Evolutionary conservation across 2,888 invertebrate genomes (phyloP), one percentile per base, ranked within the genome.

Genomic region (Spodoptera picta): DNA sequence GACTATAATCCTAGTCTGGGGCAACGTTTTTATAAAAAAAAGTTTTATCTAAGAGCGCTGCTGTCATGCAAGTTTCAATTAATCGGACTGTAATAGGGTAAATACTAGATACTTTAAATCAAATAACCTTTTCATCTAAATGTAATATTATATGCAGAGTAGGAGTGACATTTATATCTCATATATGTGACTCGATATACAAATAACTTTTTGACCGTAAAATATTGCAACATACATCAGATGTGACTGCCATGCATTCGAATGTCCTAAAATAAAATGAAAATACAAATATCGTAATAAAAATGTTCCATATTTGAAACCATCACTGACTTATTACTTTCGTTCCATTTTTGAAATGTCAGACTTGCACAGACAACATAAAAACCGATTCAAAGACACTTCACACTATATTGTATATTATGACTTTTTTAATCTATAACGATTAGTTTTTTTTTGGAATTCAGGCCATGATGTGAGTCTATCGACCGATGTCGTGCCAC

Each of bases 401-500:
- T 36, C 36, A 36, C 6, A 9, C 36, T 9, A 36, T 36, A 36
- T 36, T 36, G 36, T 36, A 9, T 36, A 36, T 36, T 0, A 36
- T 36, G 6, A 7, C 7, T 36, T 36, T 36, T 43, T 41, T 9
- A 31, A 70, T 55, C 48, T 4, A 12, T n/a, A 42, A 64, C 47
- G n/a, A n/a, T n/a, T n/a, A 41, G 23, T 47, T 56, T 44, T 52
- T 59, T 14, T 51, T 45, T 42, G 43, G 43, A 51, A 52, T 58
- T 43, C 46, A 48, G 60, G 63, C 57, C 66, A 63, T 78, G 62
- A 72, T 66, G 62, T 65, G 60, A 57, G 66, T 54, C 14, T 55
- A 88, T 85, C 85, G 83, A 79, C 72, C 77, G 69, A 44, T 79
- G 73, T 61, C 81, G 79, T 82, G 84, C 80, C 78, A 82, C 73